These are phyloP conservation scores for Mola mola DNA, from an alignment of 2,113 vertebrate species.

Conservation along the genomic window DNA sequence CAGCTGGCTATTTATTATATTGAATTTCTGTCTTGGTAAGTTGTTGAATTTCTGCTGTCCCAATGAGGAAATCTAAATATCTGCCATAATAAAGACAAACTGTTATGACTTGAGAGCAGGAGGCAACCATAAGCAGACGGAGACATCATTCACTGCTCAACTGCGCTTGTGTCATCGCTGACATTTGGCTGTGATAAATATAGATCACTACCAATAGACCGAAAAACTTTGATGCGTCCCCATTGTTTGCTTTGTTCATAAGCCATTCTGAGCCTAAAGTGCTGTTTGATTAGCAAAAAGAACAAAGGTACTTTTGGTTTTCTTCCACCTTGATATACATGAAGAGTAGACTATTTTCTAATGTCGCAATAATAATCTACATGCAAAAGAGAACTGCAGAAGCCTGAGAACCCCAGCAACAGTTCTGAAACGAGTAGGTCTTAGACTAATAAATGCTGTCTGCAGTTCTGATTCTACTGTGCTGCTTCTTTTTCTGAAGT, in stretches of 20 bases:
- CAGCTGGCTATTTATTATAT: not conserved
- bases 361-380: not conserved
- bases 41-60: not conserved
- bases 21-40: not conserved
- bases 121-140: constrained; percentile 38
- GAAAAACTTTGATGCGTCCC: constrained; percentile 9
- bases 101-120: constrained; percentile 37
- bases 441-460: constrained; percentile 21
- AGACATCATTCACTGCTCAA: constrained; percentile 36
- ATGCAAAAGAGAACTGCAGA: constrained; percentile 1
- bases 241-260: constrained; percentile 44
- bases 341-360: not conserved
- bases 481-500: constrained; percentile 26
- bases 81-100: not conserved
- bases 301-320: too few species aligned
- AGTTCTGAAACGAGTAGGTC: not conserved
- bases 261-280: constrained; percentile 18
- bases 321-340: constrained; percentile 15
- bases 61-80: not conserved
- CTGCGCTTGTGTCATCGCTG: constrained; percentile 59
- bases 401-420: not conserved
- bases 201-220: constrained; percentile 28
- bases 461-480: constrained; percentile 25
- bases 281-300: constrained; percentile 25
- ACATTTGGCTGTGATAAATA: constrained; percentile 60